Conservation (phyloP, 2,113 vertebrate species). For the Limanda limanda region DNA sequence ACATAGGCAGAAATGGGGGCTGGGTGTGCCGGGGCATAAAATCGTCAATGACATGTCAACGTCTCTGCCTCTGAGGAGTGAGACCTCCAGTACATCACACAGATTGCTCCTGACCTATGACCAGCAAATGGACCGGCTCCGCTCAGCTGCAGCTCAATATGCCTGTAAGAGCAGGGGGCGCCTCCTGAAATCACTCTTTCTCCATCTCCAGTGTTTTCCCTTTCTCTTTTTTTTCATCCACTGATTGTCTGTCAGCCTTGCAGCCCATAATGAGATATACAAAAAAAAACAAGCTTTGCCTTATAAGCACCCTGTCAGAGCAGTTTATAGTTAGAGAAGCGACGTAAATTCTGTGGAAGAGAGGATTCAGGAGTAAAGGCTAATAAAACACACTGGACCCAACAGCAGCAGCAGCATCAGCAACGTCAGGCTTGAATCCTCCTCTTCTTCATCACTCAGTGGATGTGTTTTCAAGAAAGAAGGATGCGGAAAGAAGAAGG, state of each 20-base stretch:
- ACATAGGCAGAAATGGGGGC: slow-evolving; percentile 13
- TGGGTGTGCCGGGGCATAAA: slow-evolving; percentile 46
- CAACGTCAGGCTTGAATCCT: slow-evolving; percentile 33
- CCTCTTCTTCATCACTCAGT: slow-evolving; percentile 48
- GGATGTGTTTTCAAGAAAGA: slow-evolving; percentile 22
- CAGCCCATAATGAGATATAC: slow-evolving; percentile 20
- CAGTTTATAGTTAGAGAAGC: slow-evolving; percentile 38
- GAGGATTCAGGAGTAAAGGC: slow-evolving; percentile 40
- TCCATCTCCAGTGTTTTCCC: background rate
- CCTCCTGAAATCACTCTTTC: background rate
- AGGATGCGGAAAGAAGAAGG: slow-evolving; percentile 15
- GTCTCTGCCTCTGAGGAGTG: slow-evolving; percentile 34
- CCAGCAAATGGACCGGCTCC: slow-evolving; percentile 31
- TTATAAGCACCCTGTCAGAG: slow-evolving; percentile 1
- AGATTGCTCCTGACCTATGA: slow-evolving; percentile 69
- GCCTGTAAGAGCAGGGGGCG: background rate
- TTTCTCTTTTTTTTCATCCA: slow-evolving; percentile 29
- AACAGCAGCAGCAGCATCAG: slow-evolving; percentile 34
- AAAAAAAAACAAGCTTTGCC: slow-evolving; percentile 1
- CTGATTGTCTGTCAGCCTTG: slow-evolving; percentile 30
- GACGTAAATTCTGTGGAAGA: slow-evolving; percentile 44
- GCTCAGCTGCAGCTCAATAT: slow-evolving; percentile 19
- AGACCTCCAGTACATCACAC: slow-evolving; percentile 62
- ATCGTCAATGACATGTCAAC: slow-evolving; percentile 63
- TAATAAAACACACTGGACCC: slow-evolving; percentile 52